Evolutionary conservation across 2,113 vertebrate species (phyloP).

Genomic region (Pseudonaja textilis): DNA sequence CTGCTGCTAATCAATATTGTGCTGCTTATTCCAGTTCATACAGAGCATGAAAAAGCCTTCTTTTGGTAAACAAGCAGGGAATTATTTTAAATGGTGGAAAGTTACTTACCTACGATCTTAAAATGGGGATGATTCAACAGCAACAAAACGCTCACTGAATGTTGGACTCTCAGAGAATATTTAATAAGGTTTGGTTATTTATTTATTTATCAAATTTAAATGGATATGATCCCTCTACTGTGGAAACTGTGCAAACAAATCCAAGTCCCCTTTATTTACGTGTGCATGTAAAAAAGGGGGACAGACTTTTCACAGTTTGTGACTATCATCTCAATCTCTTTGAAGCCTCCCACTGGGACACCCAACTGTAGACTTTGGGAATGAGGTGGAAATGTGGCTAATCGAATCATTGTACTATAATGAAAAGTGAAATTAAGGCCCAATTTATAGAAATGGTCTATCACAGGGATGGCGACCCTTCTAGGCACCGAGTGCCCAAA

Average conservation of each 20-base stretch:
- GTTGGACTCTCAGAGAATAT: neutral
- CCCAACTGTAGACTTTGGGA: neutral
- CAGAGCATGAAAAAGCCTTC: neutral
- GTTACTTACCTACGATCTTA: neutral
- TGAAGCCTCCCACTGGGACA: neutral
- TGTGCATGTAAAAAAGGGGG: neutral
- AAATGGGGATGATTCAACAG: neutral
- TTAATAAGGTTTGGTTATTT: neutral
- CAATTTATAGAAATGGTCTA: neutral
- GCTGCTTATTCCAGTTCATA: rapidly evolving
- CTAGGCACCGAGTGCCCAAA: too few species aligned
- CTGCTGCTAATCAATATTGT: conserved; percentile 24
- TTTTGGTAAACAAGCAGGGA: neutral
- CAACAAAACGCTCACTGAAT: neutral
- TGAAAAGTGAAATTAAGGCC: neutral
- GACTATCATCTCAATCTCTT: neutral
- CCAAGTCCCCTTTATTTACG: neutral
- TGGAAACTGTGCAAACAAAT: neutral
- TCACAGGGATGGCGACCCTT: too few species aligned
- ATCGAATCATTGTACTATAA: neutral
- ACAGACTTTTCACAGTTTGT: neutral
- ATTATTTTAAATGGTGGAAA: neutral
- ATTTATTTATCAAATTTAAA: neutral
- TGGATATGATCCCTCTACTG: neutral
- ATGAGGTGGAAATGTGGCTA: neutral